Percentiles rank a stretch among this genome's conserved stretches.
Conservation (phyloP, 2,888 invertebrate species). For the Drosophila aldrichi region DNA sequence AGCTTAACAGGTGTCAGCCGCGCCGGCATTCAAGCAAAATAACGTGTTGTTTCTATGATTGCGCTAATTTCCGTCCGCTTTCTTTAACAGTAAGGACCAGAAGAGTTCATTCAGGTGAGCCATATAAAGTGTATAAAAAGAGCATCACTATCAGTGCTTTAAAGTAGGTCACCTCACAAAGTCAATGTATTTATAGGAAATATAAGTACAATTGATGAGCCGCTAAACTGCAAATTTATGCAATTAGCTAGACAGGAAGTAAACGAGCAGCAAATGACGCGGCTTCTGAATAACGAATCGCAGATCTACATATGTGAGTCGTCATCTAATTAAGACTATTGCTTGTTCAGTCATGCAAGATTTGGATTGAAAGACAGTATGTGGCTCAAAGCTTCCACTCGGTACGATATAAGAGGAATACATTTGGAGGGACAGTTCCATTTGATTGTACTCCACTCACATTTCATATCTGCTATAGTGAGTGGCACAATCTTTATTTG, state of each 20-base stretch:
- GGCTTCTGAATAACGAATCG: slow-evolving; percentile 6
- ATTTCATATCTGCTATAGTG: too few relatives aligned
- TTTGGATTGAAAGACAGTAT: neutral
- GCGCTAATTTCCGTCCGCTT: slow-evolving; percentile 49
- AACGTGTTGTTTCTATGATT: slow-evolving; percentile 66
- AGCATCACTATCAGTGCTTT: neutral
- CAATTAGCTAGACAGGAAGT: slow-evolving; percentile 48
- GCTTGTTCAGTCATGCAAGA: neutral
- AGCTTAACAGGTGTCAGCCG: slow-evolving; percentile 58
- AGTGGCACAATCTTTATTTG: too few relatives aligned
- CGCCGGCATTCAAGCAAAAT: neutral
- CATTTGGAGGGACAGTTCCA: too few relatives aligned
- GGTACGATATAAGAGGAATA: too few relatives aligned
- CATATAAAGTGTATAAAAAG: slow-evolving; percentile 32
- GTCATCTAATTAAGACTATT: slow-evolving; percentile 5
- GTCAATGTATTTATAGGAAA: neutral
- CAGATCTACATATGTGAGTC: neutral
- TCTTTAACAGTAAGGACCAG: neutral
- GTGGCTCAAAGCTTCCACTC: neutral
- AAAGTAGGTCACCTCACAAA: slow-evolving; percentile 36
- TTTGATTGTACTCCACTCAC: too few relatives aligned
- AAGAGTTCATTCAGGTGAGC: neutral
- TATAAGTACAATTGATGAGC: slow-evolving; percentile 39
- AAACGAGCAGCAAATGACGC: slow-evolving; percentile 17
- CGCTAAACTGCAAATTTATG: slow-evolving; percentile 34